Evolutionary conservation across 2,113 vertebrate species (phyloP).

Genomic region (Callipepla californica): DNA sequence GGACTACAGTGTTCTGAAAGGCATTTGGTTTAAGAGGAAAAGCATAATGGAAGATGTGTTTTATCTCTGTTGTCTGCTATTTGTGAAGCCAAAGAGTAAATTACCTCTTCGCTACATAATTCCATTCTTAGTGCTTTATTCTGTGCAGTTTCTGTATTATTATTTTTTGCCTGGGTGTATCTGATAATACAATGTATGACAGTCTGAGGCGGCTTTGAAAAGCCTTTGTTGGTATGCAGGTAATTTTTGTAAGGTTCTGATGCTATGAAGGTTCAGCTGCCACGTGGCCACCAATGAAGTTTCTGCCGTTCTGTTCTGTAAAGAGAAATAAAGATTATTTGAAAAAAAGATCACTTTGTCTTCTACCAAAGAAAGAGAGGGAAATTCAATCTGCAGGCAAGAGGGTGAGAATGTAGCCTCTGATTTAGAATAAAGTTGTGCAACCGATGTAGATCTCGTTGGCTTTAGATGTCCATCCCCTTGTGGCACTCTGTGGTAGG

Average conservation of each 20-base stretch:
- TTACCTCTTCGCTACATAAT: not conserved
- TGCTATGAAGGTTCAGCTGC: not conserved
- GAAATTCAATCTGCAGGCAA: not conserved
- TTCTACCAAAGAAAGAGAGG: not conserved
- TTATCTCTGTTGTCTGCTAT: not conserved
- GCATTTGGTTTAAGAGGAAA: not conserved
- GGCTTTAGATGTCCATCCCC: not conserved
- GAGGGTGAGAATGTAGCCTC: not conserved
- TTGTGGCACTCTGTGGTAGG: not conserved
- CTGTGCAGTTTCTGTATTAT: not conserved
- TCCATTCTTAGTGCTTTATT: not conserved
- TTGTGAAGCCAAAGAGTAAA: not conserved
- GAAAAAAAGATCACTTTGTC: not conserved
- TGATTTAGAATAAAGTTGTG: not conserved
- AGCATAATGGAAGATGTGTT: not conserved
- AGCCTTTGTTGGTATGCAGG: not conserved
- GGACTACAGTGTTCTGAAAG: not conserved
- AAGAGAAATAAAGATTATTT: constrained; percentile 8
- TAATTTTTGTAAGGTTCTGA: not conserved
- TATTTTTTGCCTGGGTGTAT: not conserved
- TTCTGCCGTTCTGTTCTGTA: not conserved
- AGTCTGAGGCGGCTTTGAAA: not conserved
- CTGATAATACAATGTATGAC: not conserved
- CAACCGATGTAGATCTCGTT: not conserved
- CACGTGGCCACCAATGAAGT: not conserved